These are phyloP conservation scores for Schizopygopsis pylzovi DNA, from an alignment of 2,797 vertebrate species.

Conservation along the genomic window DNA sequence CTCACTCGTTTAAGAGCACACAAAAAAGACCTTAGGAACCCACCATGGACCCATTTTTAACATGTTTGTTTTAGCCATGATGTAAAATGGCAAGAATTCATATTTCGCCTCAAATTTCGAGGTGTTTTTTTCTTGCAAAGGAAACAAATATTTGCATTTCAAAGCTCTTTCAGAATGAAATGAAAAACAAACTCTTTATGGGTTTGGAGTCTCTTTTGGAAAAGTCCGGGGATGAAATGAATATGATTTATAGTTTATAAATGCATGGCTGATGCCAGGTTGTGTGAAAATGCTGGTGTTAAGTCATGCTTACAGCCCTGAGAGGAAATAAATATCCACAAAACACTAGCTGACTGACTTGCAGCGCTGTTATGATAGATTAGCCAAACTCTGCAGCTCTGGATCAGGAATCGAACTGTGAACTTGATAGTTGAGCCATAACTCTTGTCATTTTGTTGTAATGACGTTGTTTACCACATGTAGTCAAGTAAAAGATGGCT, in stretches of 20 bases:
- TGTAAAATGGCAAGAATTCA: constrained; percentile 80
- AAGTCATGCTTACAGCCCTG: constrained; percentile 65
- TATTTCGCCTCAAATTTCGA: constrained; percentile 77
- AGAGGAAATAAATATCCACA: constrained; percentile 61
- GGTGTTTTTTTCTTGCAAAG: constrained; percentile 66
- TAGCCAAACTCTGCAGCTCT: constrained; percentile 39
- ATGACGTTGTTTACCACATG: constrained; percentile 26
- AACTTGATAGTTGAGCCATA: constrained; percentile 40
- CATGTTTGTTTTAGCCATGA: constrained; percentile 78
- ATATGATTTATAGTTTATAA: constrained; percentile 78
- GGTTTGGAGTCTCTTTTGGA: constrained; percentile 78
- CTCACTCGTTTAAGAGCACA: constrained; percentile 79
- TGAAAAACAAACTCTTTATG: constrained; percentile 78
- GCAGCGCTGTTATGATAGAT: constrained; percentile 19
- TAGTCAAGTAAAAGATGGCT: constrained; percentile 49
- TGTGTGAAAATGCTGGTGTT: constrained; percentile 74
- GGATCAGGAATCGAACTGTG: constrained; percentile 32
- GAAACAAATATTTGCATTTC: constrained; percentile 84
- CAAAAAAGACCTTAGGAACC: constrained; percentile 71
- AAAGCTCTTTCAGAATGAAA: constrained; percentile 79
- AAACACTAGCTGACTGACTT: constrained; percentile 29
- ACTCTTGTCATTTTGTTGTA: constrained; percentile 29
- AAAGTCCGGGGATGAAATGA: constrained; percentile 75
- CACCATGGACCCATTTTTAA: constrained; percentile 49
- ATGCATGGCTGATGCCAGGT: constrained; percentile 76